Base-by-base conservation (phyloP, 1,140 invertebrate species). In the Mactra quadrangularis region DNA sequence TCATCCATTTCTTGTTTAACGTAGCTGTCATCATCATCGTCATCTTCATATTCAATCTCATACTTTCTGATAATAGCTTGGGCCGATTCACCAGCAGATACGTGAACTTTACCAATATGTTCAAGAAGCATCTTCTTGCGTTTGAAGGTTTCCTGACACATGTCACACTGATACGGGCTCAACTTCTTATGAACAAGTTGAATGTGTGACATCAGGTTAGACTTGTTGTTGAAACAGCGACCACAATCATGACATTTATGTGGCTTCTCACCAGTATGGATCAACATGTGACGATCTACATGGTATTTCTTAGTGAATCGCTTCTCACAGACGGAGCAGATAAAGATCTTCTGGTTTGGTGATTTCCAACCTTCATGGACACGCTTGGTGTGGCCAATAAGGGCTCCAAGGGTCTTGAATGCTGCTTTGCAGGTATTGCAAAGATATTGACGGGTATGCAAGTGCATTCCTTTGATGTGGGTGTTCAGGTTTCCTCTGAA, bases 321-420 rank as follows among this genome's bases (percentile, higher is more conserved):
- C 64, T 92, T 92, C 75, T 92, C 89, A 82, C 91, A 92, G 1
- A 91, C 90, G 25, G 90, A 91, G 83, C 91, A 92, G 33, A 91
- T 91, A 60, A 92, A 92, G 77, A 91, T 90, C 76, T 90, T 91
- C 71, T 92, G 90, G 66, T 91, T 92, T 19, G 90, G 91, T 15
- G 90, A 91, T 53, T 91, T 91, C 91, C 90, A 91, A n/a, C 89
- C 87, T 76, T 92, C 91, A 83, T 92, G 91, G n/a, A 92, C 90
- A 47, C 90, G 82, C 57, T 91, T 91, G 27, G 90, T 91, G 75
- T 92, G 91, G 17, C 91, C 91, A 85, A 92, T 92, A 66, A 92
- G 74, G 27, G 91, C 91, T 78, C 91, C 90, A 7, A 91, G 87
- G 15, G 91, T 92, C 83, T 92, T 92, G 64, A 92, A 92, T 41